Evolutionary conservation across 2,113 vertebrate species (phyloP).

Genomic region (Oenanthe oenanthe): DNA sequence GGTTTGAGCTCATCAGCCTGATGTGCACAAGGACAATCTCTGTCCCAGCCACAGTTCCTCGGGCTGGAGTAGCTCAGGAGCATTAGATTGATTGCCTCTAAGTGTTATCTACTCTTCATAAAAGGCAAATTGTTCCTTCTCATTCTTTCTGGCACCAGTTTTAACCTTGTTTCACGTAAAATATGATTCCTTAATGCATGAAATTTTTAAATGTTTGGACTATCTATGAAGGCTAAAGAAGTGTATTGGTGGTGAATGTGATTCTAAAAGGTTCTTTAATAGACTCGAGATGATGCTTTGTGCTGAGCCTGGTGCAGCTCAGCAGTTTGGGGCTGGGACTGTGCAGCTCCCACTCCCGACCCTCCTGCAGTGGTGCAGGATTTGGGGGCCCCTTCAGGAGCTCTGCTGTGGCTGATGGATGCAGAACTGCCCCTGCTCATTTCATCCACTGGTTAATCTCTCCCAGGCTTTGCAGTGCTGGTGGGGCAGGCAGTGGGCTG

Average conservation of each 20-base stretch:
- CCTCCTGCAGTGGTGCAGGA: neutral
- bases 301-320: neutral
- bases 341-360: neutral
- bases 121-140: conserved; percentile 60
- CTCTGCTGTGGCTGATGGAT: neutral
- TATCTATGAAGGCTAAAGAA: conserved; percentile 19
- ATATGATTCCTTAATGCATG: conserved; percentile 69
- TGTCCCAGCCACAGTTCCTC: neutral
- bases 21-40: neutral
- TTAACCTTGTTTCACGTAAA: conserved; percentile 51
- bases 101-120: conserved; percentile 46
- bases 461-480: neutral
- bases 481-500: neutral
- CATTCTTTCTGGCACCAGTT: conserved; percentile 51
- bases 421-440: neutral
- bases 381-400: neutral
- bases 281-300: conserved; percentile 33
- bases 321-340: neutral
- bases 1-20: neutral
- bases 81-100: conserved; percentile 42
- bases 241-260: conserved; percentile 52
- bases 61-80: neutral
- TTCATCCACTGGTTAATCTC: neutral
- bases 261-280: conserved; percentile 63
- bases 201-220: conserved; percentile 23